These are phyloP conservation scores for Drosophila obscura DNA, from an alignment of 1,140 invertebrate species.

Conservation along the genomic window DNA sequence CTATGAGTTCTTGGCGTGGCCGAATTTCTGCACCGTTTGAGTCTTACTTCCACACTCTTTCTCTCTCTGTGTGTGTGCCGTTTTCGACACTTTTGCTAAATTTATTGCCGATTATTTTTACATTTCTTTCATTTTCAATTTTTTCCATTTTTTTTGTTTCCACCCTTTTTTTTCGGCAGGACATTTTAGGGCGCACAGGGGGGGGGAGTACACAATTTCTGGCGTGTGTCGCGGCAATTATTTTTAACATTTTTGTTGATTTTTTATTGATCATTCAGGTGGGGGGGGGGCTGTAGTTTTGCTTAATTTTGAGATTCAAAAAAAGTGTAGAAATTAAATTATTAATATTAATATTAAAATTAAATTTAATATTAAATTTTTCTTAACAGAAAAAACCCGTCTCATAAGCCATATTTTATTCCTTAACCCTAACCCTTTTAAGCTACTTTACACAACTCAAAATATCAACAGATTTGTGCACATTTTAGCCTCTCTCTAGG, in stretches of 20 bases:
- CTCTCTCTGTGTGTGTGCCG: conserved; percentile 53
- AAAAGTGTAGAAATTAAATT: too few relatives aligned
- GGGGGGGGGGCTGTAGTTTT: not conserved
- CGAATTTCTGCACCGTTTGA: conserved; percentile 58
- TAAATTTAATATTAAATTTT: too few relatives aligned
- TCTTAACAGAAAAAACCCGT: too few relatives aligned
- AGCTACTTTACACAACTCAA: too few relatives aligned
- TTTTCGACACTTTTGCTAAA: conserved; percentile 81
- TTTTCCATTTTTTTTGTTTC: conserved; percentile 39
- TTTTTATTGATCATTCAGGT: conserved; percentile 43
- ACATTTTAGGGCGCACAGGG: not conserved
- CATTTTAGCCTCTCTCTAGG: too few relatives aligned
- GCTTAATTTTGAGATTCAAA: not conserved
- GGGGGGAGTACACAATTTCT: conserved; percentile 27
- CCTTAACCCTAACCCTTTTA: too few relatives aligned
- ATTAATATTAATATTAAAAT: too few relatives aligned
- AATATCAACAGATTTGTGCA: too few relatives aligned
- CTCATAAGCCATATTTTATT: too few relatives aligned
- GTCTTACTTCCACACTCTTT: not conserved
- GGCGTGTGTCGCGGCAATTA: conserved; percentile 60
- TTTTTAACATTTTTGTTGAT: conserved; percentile 76
- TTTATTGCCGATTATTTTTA: conserved; percentile 83
- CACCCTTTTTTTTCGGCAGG: conserved; percentile 1
- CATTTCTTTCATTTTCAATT: conserved; percentile 67
- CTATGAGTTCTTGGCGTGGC: conserved; percentile 77